phyloP scores from a whole-genome alignment of 2,113 vertebrate species.

The Erythrocebus patas region DNA sequence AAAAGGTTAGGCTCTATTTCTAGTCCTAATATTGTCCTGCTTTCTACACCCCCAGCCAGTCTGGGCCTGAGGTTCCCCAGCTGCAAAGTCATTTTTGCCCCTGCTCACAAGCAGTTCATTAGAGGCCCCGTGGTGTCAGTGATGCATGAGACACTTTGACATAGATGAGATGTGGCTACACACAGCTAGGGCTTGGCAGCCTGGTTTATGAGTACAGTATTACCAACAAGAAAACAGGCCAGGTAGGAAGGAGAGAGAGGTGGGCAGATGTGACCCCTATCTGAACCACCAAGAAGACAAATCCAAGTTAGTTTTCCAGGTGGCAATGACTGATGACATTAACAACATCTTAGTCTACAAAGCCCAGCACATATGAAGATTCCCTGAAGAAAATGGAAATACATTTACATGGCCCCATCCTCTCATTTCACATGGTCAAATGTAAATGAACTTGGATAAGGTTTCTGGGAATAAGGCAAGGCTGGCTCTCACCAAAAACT shows the following conservation, averaged over 20 bases:
- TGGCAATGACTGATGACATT: neutral
- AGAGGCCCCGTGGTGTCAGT: neutral
- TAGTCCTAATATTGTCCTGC: neutral
- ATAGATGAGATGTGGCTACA: neutral
- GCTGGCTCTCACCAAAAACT: neutral
- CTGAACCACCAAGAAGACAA: neutral
- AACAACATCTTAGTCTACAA: neutral
- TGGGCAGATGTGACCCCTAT: neutral
- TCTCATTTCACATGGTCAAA: neutral
- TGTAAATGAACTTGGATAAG: neutral
- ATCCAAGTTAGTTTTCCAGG: neutral
- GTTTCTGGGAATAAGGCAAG: neutral
- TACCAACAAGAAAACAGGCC: neutral
- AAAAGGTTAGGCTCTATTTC: neutral
- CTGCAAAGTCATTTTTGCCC: neutral
- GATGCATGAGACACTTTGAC: neutral
- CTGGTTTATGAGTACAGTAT: neutral
- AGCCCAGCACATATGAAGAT: neutral
- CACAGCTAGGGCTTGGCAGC: neutral
- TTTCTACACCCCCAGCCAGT: neutral
- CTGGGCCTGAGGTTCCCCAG: neutral
- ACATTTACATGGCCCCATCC: neutral
- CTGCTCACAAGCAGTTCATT: neutral
- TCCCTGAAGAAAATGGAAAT: slow-evolving; percentile 10
- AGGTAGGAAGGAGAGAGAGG: neutral